Base-by-base conservation (phyloP, 2,797 vertebrate species). In the Steatocranus sp. region DNA sequence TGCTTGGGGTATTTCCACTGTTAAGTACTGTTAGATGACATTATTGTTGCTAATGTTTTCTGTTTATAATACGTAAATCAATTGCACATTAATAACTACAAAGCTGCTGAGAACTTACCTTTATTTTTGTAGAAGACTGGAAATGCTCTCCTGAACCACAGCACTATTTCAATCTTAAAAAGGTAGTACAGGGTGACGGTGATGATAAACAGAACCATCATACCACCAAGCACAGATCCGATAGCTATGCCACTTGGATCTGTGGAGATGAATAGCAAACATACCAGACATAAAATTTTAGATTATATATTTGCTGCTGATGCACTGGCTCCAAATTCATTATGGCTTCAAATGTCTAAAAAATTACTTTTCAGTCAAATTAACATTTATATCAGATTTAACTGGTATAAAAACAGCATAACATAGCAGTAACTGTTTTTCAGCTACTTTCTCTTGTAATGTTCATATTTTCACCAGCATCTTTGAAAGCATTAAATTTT, bases 91-190 rank as follows among this genome's bases (percentile, higher is more conserved):
- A 70, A 46, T 30, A 73, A 46, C 23, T 20, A 1, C 4, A 53
- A 4, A 17, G 4, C 27, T 34, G 56, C 8, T 36, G 14, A 12
- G 18, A 34, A 43, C 2, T 88, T 97, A 99, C 98, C 97, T 96
- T 95, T 94, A 61, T 87, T 78, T 4, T 58, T 79, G 23, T 94
- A 93, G 83, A 96, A 76, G 80, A 86, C 88, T 51, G 95, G 94
- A 83, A 93, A 95, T 5, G 89, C 92, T 85, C 83, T 91, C 61
- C 97, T 96, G 89, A 96, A 97, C 94, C 96, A 97, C 87, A 99
- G 96, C 48, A 96, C 95, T 18, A 99, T 95, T 79, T 99, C 97
- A 70, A 98, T 91, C 91, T 97, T 98, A 92, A 98, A 98, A 87
- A 94, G 30, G 77, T 95, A 96, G 91, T 95, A 98, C 70, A 96